These are phyloP conservation scores for western clawed frog (Xenopus tropicalis) DNA, from an alignment of 2,113 vertebrate genomes.

Conservation along the genomic window UCB_Xtro_10.0 CM004447.2:80434501-80435000, in stretches of 20 bases:
- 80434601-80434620: conserved; percentile 34
- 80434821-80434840: conserved; percentile 37
- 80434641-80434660: conserved; percentile 17
- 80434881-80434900: conserved; percentile 32
- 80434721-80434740: conserved; percentile 44
- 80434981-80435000: too few relatives aligned
- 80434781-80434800: conserved; percentile 43
- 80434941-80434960: too few relatives aligned
- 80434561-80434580: conserved; percentile 17
- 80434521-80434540: conserved; percentile 1
- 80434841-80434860: conserved; percentile 37
- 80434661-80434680: conserved; percentile 38
- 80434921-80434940: too few relatives aligned
- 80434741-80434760: conserved; percentile 44
- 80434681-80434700: conserved; percentile 38
- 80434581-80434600: conserved; percentile 25
- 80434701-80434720: conserved; percentile 40
- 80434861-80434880: conserved; percentile 37
- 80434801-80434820: conserved; percentile 30
- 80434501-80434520: not conserved
- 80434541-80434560: conserved; percentile 1
- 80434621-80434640: conserved; percentile 34
- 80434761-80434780: conserved; percentile 40
- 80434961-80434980: too few relatives aligned
- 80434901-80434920: conserved; percentile 6